phyloP scores from a whole-genome alignment of 2,797 vertebrate genomes.

The Trichosurus vulpecula region DNA sequence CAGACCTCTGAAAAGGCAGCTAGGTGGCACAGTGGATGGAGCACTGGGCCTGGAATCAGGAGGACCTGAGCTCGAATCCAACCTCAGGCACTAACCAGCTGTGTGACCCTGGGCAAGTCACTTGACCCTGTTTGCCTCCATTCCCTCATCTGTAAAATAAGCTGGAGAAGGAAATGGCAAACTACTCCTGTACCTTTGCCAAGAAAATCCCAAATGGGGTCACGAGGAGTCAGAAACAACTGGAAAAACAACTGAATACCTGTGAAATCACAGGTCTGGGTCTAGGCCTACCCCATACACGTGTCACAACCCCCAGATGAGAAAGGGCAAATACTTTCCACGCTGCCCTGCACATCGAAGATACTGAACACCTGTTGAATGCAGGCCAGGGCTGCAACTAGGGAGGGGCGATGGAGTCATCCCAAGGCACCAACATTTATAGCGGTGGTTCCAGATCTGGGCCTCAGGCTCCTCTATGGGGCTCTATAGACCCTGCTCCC shows the following conservation, averaged over 20 bases:
- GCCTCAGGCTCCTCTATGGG: not conserved
- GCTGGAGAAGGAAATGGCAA: not conserved
- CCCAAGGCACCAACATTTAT: not conserved
- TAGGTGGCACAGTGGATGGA: not conserved
- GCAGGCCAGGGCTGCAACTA: not conserved
- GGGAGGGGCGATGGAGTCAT: not conserved
- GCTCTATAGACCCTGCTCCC: not conserved
- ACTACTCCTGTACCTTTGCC: not conserved
- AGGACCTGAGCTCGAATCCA: not conserved
- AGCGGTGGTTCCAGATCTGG: not conserved
- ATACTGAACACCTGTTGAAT: not conserved
- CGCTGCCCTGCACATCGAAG: no score
- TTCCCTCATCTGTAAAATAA: not conserved
- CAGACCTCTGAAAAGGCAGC: not conserved
- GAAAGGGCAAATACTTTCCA: not conserved
- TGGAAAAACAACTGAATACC: not conserved
- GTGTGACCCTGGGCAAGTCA: not conserved
- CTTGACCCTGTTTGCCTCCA: not conserved
- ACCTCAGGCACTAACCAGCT: not conserved
- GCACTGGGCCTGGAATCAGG: not conserved
- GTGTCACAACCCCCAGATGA: not conserved
- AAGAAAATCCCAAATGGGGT: not conserved
- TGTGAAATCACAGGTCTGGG: not conserved
- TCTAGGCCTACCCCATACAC: not conserved
- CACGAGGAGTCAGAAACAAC: not conserved